These are phyloP conservation scores for Drosophila merina DNA, from an alignment of 2,888 invertebrate genomes.

Conservation along the genomic window DNA sequence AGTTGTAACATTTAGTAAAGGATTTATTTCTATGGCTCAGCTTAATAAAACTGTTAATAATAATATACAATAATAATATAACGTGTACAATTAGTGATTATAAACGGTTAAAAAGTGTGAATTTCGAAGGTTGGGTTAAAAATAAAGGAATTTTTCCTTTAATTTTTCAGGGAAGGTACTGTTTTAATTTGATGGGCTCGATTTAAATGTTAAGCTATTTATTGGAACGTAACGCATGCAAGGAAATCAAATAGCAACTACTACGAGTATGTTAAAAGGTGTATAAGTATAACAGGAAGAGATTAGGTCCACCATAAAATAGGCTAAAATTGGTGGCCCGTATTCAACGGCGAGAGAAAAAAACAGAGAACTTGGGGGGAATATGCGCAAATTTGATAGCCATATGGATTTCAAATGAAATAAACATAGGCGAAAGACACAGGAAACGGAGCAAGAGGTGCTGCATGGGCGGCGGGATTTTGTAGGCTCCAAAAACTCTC, in stretches of 20 bases:
- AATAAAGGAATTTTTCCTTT: background rate
- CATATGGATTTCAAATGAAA: constrained; percentile 54
- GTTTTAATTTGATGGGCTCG: constrained; percentile 19
- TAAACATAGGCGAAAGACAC: constrained; percentile 60
- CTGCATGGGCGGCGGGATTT: constrained; percentile 52
- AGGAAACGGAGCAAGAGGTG: constrained; percentile 42
- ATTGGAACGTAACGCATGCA: constrained; percentile 17
- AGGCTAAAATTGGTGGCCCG: constrained; percentile 17
- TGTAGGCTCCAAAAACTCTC: constrained; percentile 62
- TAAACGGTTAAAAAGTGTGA: background rate
- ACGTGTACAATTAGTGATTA: background rate
- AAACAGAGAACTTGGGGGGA: constrained; percentile 33
- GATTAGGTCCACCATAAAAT: constrained; percentile 20
- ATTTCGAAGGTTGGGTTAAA: background rate
- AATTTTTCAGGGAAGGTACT: background rate
- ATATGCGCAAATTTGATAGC: constrained; percentile 49
- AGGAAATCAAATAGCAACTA: constrained; percentile 7
- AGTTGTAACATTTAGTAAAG: background rate
- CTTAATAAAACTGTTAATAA: background rate
- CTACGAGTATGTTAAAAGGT: constrained; percentile 29
- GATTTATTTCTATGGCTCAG: background rate
- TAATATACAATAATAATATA: background rate
- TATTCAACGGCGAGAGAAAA: constrained; percentile 37
- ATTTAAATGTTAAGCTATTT: background rate
- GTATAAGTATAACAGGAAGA: constrained; percentile 22